Evolutionary conservation across 2,113 vertebrate genomes (phyloP).

Genomic region (Phrynosoma blainvillii): DNA sequence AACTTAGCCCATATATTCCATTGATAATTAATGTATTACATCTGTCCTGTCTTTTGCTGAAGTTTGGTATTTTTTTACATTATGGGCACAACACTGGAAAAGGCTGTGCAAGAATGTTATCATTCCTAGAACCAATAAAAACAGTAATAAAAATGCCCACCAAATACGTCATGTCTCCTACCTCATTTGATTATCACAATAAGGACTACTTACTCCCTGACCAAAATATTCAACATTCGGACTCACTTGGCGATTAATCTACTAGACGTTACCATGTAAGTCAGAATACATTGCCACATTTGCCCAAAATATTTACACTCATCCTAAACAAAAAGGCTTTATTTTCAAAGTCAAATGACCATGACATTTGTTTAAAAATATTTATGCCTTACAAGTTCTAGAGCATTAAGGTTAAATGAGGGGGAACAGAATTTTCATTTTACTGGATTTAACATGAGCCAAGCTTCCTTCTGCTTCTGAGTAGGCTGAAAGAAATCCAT

Average conservation of each 20-base stretch:
- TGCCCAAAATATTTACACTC: conserved; percentile 19
- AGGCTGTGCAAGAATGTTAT: not conserved
- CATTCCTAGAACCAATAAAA: accelerated
- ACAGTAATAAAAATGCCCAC: not conserved
- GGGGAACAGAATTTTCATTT: conserved; percentile 47
- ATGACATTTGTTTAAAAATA: conserved; percentile 36
- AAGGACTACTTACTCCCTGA: conserved; percentile 6
- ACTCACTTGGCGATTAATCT: conserved; percentile 3
- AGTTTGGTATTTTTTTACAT: conserved; percentile 6
- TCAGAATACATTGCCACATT: not conserved
- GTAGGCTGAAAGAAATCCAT: not conserved
- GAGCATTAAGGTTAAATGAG: conserved; percentile 45
- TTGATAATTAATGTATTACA: too few species aligned
- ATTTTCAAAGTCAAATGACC: conserved; percentile 15
- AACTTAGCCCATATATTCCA: too few species aligned
- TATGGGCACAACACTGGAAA: not conserved
- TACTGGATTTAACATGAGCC: conserved; percentile 2
- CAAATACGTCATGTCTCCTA: not conserved
- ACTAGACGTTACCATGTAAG: conserved; percentile 20
- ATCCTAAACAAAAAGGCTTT: conserved; percentile 21
- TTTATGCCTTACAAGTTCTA: conserved; percentile 18
- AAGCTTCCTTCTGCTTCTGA: not conserved
- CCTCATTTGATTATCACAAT: not conserved
- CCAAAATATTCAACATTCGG: not conserved
- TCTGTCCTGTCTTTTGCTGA: not conserved